Evolutionary conservation across 2,888 invertebrate species (phyloP).

Genomic region (Cryptocephalus primarius): DNA sequence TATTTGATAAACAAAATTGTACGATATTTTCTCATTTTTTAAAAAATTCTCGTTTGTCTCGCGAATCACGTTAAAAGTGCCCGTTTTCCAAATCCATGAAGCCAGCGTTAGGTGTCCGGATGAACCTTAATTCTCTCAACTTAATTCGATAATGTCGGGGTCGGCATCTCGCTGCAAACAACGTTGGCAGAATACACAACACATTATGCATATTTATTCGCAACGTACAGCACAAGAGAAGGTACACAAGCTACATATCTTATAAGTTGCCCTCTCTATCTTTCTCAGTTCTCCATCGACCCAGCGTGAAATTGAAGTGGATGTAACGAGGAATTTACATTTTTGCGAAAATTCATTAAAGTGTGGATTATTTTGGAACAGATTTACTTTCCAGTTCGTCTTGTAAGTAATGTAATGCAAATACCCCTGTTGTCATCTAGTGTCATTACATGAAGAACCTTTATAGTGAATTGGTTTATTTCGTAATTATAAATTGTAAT

Average conservation of each 20-base stretch:
- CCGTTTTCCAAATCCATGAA: too few species aligned
- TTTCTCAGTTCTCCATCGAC: not conserved
- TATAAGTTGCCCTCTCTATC: conserved; percentile 5
- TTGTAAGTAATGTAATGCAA: too few species aligned
- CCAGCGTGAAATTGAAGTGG: conserved; percentile 9
- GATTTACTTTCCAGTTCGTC: too few species aligned
- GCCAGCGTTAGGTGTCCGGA: too few species aligned
- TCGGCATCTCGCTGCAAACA: conserved; percentile 13
- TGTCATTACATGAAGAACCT: too few species aligned
- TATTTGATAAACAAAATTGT: too few species aligned
- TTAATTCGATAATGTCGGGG: conserved; percentile 13
- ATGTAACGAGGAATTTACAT: conserved; percentile 14
- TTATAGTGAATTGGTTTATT: too few species aligned
- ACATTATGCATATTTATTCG: conserved; percentile 5
- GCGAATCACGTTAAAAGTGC: too few species aligned
- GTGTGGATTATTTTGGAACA: conserved; percentile 2
- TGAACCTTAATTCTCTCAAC: conserved; percentile 12
- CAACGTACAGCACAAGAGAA: conserved; percentile 1
- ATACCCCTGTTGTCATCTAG: too few species aligned
- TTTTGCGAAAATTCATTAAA: conserved; percentile 11
- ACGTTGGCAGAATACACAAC: conserved; percentile 13
- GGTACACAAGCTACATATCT: conserved; percentile 16
- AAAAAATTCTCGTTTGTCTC: too few species aligned
- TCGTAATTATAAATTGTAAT: too few species aligned
- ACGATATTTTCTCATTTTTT: too few species aligned